Percentiles rank a stretch among this genome's conserved stretches.
Evolutionary conservation across 2,113 vertebrate genomes (phyloP).

Genomic region (Gorsachius goisagi): DNA sequence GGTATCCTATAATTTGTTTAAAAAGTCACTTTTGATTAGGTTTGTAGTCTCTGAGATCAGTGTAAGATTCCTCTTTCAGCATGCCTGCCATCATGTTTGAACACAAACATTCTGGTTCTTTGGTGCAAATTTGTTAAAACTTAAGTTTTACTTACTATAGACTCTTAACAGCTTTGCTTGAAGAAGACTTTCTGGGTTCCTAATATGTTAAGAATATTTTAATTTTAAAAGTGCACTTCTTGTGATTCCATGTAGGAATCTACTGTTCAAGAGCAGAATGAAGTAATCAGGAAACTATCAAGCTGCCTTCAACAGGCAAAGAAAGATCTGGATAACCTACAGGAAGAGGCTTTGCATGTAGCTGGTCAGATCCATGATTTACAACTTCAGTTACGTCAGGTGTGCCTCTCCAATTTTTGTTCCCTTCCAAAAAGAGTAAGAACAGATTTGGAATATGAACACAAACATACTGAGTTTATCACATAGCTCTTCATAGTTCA

Average conservation of each 20-base stretch:
- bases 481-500: background rate
- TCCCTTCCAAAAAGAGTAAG: background rate
- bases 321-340: slow-evolving; percentile 73
- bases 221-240: background rate
- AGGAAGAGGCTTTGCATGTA: slow-evolving; percentile 74
- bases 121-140: background rate
- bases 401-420: background rate
- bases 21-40: background rate
- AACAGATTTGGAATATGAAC: background rate
- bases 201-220: background rate
- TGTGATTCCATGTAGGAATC: slow-evolving; percentile 57
- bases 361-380: slow-evolving; percentile 75
- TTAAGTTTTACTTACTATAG: background rate
- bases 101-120: background rate
- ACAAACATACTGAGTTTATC: background rate
- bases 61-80: background rate
- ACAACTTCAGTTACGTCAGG: slow-evolving; percentile 83
- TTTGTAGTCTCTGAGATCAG: background rate
- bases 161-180: background rate
- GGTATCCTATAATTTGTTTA: background rate
- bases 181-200: background rate
- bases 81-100: background rate
- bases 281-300: slow-evolving; percentile 78
- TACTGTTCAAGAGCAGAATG: slow-evolving; percentile 81
- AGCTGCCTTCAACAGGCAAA: slow-evolving; percentile 76